These are phyloP conservation scores for Aphelenchoides bicaudatus DNA, from an alignment of 2,888 invertebrate species.

Conservation along the genomic window DNA sequence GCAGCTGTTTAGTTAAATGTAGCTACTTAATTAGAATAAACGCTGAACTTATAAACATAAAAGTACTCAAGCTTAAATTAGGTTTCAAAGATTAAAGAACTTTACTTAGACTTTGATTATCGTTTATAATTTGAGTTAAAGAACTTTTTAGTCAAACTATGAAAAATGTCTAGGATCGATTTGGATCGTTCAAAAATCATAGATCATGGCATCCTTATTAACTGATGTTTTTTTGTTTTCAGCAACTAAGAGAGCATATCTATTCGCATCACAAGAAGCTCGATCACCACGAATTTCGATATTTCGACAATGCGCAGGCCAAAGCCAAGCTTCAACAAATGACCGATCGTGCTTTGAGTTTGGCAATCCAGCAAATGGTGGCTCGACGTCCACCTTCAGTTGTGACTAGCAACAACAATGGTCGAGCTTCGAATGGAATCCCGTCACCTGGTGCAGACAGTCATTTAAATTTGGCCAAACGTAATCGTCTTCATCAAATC, in stretches of 20 bases:
- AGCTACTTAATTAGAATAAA: too few relatives aligned
- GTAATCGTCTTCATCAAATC: slow-evolving; percentile 13
- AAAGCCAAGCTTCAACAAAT: slow-evolving; percentile 51
- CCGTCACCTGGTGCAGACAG: background rate
- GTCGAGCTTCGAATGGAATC: background rate
- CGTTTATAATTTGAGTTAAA: too few relatives aligned
- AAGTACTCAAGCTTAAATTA: too few relatives aligned
- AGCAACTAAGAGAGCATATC: slow-evolving; percentile 59
- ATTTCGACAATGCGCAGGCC: slow-evolving; percentile 54
- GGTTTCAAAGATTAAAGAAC: too few relatives aligned
- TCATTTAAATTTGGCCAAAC: slow-evolving; percentile 5
- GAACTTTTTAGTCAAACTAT: too few relatives aligned
- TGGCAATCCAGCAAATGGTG: slow-evolving; percentile 28
- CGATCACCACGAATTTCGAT: slow-evolving; percentile 51
- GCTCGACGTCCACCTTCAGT: background rate
- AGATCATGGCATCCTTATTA: too few relatives aligned
- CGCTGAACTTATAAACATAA: too few relatives aligned
- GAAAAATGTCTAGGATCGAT: too few relatives aligned
- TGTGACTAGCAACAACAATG: background rate
- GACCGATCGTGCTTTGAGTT: slow-evolving; percentile 48
- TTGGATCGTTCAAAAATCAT: too few relatives aligned
- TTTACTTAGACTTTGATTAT: too few relatives aligned
- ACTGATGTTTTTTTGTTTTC: too few relatives aligned
- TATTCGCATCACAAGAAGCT: slow-evolving; percentile 52
- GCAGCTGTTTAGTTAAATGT: too few relatives aligned